phyloP scores from a whole-genome alignment of 2,113 vertebrate species.

The Ovibos moschatus region DNA sequence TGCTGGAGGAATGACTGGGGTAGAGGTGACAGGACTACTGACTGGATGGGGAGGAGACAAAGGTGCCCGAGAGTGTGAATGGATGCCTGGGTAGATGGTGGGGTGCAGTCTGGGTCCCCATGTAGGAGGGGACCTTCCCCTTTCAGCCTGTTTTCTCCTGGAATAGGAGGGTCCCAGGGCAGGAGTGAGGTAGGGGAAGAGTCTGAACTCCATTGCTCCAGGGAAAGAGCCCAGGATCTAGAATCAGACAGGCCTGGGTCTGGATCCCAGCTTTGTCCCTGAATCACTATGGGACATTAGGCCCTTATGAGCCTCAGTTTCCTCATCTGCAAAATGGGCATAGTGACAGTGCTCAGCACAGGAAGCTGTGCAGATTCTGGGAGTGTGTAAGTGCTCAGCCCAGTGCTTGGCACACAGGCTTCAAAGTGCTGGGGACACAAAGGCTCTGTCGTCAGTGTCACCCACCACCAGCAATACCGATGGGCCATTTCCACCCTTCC shows the following conservation, averaged over 20 bases:
- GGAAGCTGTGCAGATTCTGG: fast-evolving
- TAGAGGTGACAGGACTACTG: neutral
- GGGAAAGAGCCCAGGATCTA: neutral
- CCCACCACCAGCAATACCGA: neutral
- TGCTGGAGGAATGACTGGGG: neutral
- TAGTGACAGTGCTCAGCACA: fast-evolving
- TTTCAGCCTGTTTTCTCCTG: neutral
- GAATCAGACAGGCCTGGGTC: neutral
- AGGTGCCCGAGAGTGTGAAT: neutral
- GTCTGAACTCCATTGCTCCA: neutral
- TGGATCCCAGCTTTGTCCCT: neutral
- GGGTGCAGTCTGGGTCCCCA: neutral
- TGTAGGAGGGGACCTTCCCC: neutral
- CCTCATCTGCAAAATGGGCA: neutral
- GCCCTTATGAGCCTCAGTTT: neutral
- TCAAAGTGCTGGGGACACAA: neutral
- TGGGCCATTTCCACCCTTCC: neutral
- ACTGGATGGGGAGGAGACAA: neutral
- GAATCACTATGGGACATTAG: fast-evolving
- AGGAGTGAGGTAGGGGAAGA: neutral
- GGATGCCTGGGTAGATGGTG: neutral
- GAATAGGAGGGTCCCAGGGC: neutral
- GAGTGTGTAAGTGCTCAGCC: neutral
- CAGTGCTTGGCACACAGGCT: neutral
- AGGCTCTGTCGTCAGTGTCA: neutral